These are phyloP conservation scores for Tretioscincus oriximinensis DNA, from an alignment of 2,113 vertebrate genomes.

Conservation along the genomic window DNA sequence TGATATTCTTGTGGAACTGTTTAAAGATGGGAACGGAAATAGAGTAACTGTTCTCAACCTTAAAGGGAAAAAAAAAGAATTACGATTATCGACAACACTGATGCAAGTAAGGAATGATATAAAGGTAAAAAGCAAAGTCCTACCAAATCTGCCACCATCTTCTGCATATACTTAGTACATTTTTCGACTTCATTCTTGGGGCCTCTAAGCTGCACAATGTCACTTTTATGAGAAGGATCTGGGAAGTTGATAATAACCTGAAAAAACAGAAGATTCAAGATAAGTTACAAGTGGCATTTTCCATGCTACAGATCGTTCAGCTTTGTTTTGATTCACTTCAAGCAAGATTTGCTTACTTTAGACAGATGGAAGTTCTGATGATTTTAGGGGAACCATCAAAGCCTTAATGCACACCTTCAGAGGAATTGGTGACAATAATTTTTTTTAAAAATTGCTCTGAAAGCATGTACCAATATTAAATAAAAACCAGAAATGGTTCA, in stretches of 20 bases:
- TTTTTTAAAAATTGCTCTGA: no score
- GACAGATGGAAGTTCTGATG: not conserved
- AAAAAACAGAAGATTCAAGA: conserved; percentile 6
- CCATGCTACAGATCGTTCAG: not conserved
- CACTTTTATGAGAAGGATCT: conserved; percentile 93
- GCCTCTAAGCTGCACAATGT: conserved; percentile 95
- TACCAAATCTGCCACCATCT: conserved; percentile 97
- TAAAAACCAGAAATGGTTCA: no score
- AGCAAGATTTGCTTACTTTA: not conserved
- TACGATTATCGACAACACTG: not conserved
- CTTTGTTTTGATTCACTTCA: not conserved
- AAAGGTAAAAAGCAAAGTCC: not conserved
- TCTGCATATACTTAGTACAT: conserved; percentile 96
- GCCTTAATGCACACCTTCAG: no score
- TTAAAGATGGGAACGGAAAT: conserved; percentile 99
- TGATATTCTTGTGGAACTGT: conserved; percentile 99
- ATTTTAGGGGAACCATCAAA: no score
- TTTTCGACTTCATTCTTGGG: conserved; percentile 97
- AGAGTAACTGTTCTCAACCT: conserved; percentile 96
- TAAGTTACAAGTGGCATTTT: not conserved
- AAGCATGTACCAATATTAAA: no score
- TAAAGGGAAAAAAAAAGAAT: not conserved
- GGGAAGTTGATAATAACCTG: conserved; percentile 99
- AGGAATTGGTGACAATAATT: no score
- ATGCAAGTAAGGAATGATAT: not conserved